phyloP scores from a whole-genome alignment of 2,797 vertebrate species.

The Enteromius thamalakanensis region DNA sequence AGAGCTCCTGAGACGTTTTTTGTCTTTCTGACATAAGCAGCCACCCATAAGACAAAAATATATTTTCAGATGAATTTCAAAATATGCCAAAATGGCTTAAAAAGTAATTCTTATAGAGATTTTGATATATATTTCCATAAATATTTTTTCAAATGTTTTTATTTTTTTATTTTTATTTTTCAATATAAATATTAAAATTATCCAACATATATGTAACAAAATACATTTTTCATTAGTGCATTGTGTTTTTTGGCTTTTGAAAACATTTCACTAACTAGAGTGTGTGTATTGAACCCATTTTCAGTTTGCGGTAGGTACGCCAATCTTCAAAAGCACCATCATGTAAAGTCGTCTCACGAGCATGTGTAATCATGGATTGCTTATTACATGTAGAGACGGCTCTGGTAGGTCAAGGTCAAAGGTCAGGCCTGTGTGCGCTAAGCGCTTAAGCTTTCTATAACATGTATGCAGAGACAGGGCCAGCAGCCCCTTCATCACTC shows the following conservation, averaged over 20 bases:
- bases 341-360: conserved; percentile 54
- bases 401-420: conserved; percentile 50
- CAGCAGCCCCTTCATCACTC: conserved; percentile 27
- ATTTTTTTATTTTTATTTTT: neutral
- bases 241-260: too few relatives aligned
- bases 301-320: conserved; percentile 20
- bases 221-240: neutral
- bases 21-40: neutral
- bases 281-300: conserved; percentile 4
- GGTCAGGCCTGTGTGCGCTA: conserved; percentile 61
- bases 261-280: too few relatives aligned
- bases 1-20: neutral
- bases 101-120: neutral
- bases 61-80: neutral
- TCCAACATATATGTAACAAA: neutral
- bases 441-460: conserved; percentile 79
- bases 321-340: conserved; percentile 53
- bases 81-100: neutral
- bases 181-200: neutral
- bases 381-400: conserved; percentile 52
- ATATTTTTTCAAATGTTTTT: too few relatives aligned
- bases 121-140: too few relatives aligned
- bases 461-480: conserved; percentile 68
- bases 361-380: conserved; percentile 50
- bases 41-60: neutral